phyloP scores from a whole-genome alignment of 2,888 invertebrate species.

The Dolomedes plantarius region DNA sequence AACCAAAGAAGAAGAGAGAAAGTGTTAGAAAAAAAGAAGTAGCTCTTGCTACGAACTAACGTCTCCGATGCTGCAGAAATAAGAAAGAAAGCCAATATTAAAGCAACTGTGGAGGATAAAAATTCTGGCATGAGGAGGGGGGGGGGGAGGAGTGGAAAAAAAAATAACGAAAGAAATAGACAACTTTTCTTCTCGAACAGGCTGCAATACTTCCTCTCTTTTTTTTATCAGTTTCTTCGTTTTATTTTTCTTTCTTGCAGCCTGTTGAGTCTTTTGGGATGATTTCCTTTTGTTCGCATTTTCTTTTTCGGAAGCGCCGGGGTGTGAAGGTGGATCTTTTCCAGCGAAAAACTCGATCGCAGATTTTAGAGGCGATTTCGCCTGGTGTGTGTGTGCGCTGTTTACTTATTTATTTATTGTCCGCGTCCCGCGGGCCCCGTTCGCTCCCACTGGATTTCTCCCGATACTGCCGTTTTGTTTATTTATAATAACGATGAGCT shows the following conservation, averaged over 20 bases:
- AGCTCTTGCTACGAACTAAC: background rate
- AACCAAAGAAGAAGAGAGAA: background rate
- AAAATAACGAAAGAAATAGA: constrained; percentile 25
- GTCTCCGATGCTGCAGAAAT: constrained; percentile 3
- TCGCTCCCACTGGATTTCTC: too few relatives aligned
- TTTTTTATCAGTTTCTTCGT: background rate
- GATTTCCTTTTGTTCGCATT: constrained; percentile 4
- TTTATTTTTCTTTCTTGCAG: constrained; percentile 18
- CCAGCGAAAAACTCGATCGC: constrained; percentile 53
- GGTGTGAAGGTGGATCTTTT: constrained; percentile 45
- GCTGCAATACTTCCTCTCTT: constrained; percentile 52
- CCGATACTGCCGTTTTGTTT: too few relatives aligned
- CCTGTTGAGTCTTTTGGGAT: constrained; percentile 46
- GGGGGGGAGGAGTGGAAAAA: constrained; percentile 31
- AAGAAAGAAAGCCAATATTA: constrained; percentile 67
- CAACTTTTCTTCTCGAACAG: constrained; percentile 32
- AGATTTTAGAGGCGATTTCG: constrained; percentile 47
- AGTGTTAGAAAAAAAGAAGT: background rate
- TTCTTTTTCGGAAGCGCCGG: background rate
- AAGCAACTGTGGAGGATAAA: constrained; percentile 25
- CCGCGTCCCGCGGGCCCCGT: background rate
- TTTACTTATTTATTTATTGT: constrained; percentile 22
- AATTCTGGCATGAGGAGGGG: background rate
- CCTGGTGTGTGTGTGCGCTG: constrained; percentile 19
- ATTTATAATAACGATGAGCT: too few relatives aligned